Conservation (phyloP, 2,113 vertebrate species). For the Pholis gunnellus region DNA sequence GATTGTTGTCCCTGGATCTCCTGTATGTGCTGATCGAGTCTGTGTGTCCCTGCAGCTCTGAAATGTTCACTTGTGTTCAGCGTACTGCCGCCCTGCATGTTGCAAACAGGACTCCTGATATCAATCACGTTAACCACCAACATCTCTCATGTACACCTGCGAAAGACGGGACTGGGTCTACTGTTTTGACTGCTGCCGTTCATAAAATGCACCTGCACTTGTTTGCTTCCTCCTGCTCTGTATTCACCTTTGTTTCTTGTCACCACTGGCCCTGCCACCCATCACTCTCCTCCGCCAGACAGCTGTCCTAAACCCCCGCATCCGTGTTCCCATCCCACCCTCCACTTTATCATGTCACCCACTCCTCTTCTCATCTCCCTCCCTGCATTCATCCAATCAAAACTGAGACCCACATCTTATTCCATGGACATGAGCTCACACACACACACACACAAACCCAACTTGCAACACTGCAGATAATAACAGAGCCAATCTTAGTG, state of each 20-base stretch:
- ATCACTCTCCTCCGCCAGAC: slow-evolving; percentile 47
- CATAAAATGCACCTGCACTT: slow-evolving; percentile 5
- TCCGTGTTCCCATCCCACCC: slow-evolving; percentile 19
- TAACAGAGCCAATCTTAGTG: neutral
- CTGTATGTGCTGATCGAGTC: slow-evolving; percentile 5
- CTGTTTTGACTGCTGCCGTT: neutral
- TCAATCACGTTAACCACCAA: slow-evolving; percentile 24
- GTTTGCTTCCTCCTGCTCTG: slow-evolving; percentile 21
- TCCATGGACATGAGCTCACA: neutral
- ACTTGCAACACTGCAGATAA: slow-evolving; percentile 30
- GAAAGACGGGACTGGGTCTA: neutral
- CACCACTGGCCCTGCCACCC: neutral
- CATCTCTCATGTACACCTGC: slow-evolving; percentile 16
- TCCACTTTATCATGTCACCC: slow-evolving; percentile 42
- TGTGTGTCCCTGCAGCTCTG: slow-evolving; percentile 14
- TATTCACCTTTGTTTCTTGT: slow-evolving; percentile 38
- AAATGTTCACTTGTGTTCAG: slow-evolving; percentile 27
- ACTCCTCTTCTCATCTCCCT: slow-evolving; percentile 16
- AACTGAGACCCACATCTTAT: slow-evolving; percentile 29
- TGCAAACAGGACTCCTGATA: slow-evolving; percentile 31
- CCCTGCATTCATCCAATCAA: slow-evolving; percentile 31
- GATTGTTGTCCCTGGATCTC: neutral
- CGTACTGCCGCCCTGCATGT: slow-evolving; percentile 27
- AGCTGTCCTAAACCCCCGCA: slow-evolving; percentile 43
- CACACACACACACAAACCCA: neutral